Percentiles rank a stretch among this genome's conserved stretches.
These are phyloP conservation scores for Dicentrarchus labrax DNA, from an alignment of 2,113 vertebrate species.

Conservation along the genomic window DNA sequence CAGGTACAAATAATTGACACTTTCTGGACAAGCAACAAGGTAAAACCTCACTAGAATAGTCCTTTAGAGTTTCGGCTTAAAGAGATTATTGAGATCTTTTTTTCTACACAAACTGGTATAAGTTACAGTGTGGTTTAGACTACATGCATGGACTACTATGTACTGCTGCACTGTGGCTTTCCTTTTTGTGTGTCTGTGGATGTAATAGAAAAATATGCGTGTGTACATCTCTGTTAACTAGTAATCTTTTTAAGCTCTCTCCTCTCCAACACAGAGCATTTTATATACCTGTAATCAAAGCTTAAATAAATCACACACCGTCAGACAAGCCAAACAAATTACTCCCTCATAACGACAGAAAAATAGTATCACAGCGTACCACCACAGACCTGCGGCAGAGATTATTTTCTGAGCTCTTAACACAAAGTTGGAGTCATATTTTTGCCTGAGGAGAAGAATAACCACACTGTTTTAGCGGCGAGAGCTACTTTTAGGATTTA, in stretches of 20 bases:
- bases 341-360: constrained; percentile 56
- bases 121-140: constrained; percentile 1
- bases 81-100: not conserved
- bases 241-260: constrained; percentile 59
- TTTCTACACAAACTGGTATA: not conserved
- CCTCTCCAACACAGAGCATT: constrained; percentile 30
- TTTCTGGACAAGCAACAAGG: constrained; percentile 15
- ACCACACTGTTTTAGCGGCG: constrained; percentile 52
- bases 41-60: constrained; percentile 17
- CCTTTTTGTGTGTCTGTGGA: not conserved
- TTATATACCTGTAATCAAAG: constrained; percentile 56
- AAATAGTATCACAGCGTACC: constrained; percentile 30
- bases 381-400: constrained; percentile 44
- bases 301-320: constrained; percentile 55
- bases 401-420: constrained; percentile 61
- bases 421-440: constrained; percentile 56
- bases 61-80: not conserved
- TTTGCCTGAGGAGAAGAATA: constrained; percentile 60
- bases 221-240: constrained; percentile 28
- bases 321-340: constrained; percentile 60
- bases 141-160: not conserved
- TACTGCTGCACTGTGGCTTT: not conserved
- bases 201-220: not conserved
- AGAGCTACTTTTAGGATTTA: constrained; percentile 74
- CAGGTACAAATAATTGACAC: constrained; percentile 81